Evolutionary conservation across 2,113 vertebrate genomes (phyloP), one percentile per base, ranked within the genome.

Genomic region (Sphyrna mokarran): DNA sequence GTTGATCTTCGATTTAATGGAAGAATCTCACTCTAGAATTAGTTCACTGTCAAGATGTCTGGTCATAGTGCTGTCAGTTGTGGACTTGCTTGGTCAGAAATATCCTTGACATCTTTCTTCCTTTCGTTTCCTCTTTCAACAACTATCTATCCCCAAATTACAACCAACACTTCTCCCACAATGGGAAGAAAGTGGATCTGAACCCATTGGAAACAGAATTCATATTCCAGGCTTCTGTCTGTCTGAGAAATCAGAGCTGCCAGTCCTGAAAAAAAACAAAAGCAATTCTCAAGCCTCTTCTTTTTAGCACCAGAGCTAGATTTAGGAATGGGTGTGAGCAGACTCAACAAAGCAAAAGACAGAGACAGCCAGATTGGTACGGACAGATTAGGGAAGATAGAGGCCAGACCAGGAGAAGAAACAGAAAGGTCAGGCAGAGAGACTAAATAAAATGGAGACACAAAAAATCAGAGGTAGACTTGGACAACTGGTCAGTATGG

Each of bases 361-460:
- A 95, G 94, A 72, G 68, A 94, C 91, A 72, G 22, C 69, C 23
- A 72, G 69, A 95, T 95, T 95, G 68, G 69, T 95, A 72, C 54
- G 94, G 94, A 29, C 66, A 95, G 94, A 95, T 95, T 95, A 95
- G 94, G 69, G 43, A 33, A 95, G 93, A 95, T 95, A 70, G 37
- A 95, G 68, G 40, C 26, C 94, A 23, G 69, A 95, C 37, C 87
- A 61, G 43, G 68, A 95, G 69, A 70, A 95, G 94, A 33, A 43
- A 95, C 48, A 72, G 40, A 93, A 93, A 76, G 68, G 94, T 72
- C 94, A 76, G 37, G 23, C 23, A 54, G 40, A 72, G 43, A 72
- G 94, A 72, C 94, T 95, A 95, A 95, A 95, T 95, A 95, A 95
- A 72, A 29, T 70, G 26, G 23, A 95, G 94, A 72, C 22, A 95